phyloP scores from a whole-genome alignment of 2,888 invertebrate species.

The Cerastoderma edule region DNA sequence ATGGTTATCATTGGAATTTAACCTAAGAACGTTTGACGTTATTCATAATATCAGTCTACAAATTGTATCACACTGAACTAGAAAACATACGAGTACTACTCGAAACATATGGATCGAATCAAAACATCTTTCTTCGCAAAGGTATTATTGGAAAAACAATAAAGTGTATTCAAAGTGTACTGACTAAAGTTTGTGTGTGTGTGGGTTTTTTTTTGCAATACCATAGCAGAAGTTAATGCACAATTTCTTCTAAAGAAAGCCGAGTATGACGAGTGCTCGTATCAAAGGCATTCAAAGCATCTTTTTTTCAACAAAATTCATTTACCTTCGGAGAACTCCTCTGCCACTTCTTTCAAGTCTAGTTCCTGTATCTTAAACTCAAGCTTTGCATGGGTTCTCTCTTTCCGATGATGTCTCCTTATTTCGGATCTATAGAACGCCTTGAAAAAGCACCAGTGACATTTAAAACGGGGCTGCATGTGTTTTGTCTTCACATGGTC shows the following conservation, averaged over 20 bases:
- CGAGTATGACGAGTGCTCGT: too few species aligned
- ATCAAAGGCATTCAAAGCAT: too few species aligned
- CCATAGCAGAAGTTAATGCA: too few species aligned
- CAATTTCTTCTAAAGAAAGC: too few species aligned
- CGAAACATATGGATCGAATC: too few species aligned
- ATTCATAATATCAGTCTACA: too few species aligned
- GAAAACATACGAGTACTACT: too few species aligned
- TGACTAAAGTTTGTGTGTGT: neutral
- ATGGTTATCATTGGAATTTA: too few species aligned
- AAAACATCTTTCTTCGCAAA: too few species aligned
- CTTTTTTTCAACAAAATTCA: neutral
- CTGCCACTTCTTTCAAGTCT: constrained; percentile 47
- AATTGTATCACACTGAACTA: too few species aligned
- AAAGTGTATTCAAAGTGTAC: neutral
- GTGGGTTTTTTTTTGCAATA: neutral
- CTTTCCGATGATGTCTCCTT: constrained; percentile 58
- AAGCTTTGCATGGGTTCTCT: constrained; percentile 39
- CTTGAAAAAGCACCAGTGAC: constrained; percentile 56
- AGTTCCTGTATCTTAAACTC: constrained; percentile 59
- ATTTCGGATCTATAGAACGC: constrained; percentile 62
- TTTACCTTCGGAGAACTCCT: constrained; percentile 35
- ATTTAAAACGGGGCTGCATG: constrained; percentile 61
- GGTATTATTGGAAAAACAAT: neutral
- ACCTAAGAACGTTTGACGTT: too few species aligned
- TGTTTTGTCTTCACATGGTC: constrained; percentile 62